Conservation (phyloP, 2,888 invertebrate genomes). For the Molorchus minor region DNA sequence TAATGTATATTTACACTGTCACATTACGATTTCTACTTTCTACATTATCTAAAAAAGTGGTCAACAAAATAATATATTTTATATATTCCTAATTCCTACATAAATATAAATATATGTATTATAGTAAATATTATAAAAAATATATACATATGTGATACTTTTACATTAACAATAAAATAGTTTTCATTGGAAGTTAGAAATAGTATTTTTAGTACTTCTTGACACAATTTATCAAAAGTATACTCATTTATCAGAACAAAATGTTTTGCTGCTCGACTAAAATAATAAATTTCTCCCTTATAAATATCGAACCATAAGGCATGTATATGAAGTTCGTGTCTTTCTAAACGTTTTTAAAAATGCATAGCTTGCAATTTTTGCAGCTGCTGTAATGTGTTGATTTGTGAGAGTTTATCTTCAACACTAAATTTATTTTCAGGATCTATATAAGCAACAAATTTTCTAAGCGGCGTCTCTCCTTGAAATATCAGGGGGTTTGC, state of each 20-base stretch:
- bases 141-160: background rate
- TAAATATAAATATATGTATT: too few species aligned
- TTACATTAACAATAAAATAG: background rate
- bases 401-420: conserved; percentile 95
- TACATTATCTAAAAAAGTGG: too few species aligned
- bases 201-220: conserved; percentile 84
- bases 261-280: conserved; percentile 84
- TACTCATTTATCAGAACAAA: conserved; percentile 89
- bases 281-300: conserved; percentile 94
- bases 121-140: background rate
- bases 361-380: conserved; percentile 94
- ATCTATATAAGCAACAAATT: conserved; percentile 94
- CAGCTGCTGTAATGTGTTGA: conserved; percentile 90
- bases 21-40: too few species aligned
- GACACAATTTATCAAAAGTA: conserved; percentile 76
- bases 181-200: conserved; percentile 60
- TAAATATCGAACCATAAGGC: conserved; percentile 99
- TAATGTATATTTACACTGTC: too few species aligned
- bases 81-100: too few species aligned
- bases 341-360: conserved; percentile 85
- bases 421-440: conserved; percentile 87
- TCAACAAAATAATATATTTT: too few species aligned
- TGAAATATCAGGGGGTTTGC: conserved; percentile 84
- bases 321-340: conserved; percentile 86
- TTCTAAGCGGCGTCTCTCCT: conserved; percentile 85